A percentile compares a stretch with the other conserved stretches of the same genome.
Conservation (phyloP, 2,888 invertebrate genomes). For the Parnassius orleans region DNA sequence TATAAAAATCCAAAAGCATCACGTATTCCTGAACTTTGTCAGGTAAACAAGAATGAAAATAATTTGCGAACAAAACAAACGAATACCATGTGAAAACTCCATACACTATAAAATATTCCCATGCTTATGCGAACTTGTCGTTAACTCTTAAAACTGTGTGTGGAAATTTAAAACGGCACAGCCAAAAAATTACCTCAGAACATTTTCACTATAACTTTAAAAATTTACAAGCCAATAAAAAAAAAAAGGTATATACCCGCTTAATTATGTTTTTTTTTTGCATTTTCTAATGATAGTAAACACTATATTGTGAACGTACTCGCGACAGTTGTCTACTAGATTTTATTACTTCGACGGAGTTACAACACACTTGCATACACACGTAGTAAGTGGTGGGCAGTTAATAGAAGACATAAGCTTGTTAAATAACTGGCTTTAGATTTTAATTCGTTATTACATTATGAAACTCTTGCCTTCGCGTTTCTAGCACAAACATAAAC, state of each 20-base stretch:
- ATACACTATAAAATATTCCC: slow-evolving; percentile 5
- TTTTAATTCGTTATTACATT: too few relatives aligned
- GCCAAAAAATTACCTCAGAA: slow-evolving; percentile 48
- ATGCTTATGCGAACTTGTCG: neutral
- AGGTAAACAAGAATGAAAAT: neutral
- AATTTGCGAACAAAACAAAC: neutral
- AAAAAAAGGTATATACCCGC: slow-evolving; percentile 75
- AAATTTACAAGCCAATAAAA: slow-evolving; percentile 79
- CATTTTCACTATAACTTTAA: slow-evolving; percentile 72
- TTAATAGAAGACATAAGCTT: too few relatives aligned
- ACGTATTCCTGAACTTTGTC: neutral
- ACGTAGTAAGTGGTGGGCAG: neutral
- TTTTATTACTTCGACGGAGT: neutral
- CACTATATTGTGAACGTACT: slow-evolving; percentile 30
- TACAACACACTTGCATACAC: neutral
- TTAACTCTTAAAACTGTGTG: slow-evolving; percentile 16
- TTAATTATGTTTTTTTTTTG: slow-evolving; percentile 76
- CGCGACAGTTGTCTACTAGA: slow-evolving; percentile 5
- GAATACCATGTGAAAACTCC: neutral
- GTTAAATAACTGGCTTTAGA: too few relatives aligned
- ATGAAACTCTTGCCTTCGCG: too few relatives aligned
- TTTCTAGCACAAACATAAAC: too few relatives aligned
- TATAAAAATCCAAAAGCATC: neutral
- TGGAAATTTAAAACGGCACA: slow-evolving; percentile 39
- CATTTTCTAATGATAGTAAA: slow-evolving; percentile 79